A percentile compares a stretch with the other conserved stretches of the same genome.
These are phyloP conservation scores for Notothenia rossii DNA, from an alignment of 2,113 vertebrate genomes.

Conservation along the genomic window DNA sequence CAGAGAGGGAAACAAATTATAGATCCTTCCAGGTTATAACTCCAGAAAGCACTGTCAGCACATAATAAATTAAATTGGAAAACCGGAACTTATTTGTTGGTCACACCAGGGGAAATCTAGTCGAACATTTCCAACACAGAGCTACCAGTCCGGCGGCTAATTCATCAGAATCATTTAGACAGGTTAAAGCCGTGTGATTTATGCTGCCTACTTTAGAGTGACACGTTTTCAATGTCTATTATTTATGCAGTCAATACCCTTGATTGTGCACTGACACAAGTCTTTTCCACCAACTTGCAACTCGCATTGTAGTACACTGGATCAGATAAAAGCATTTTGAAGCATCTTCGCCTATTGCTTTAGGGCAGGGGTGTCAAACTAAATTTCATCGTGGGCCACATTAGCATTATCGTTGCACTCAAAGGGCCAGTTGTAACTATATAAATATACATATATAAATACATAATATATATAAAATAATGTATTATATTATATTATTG, in stretches of 20 bases:
- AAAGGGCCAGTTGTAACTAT: too few relatives aligned
- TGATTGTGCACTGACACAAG: background rate
- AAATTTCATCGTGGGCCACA: too few relatives aligned
- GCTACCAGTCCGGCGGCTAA: background rate
- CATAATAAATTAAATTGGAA: conserved; percentile 44
- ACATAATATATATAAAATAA: too few relatives aligned
- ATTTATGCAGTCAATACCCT: conserved; percentile 10
- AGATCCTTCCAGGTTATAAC: conserved; percentile 38
- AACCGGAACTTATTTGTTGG: conserved; percentile 37
- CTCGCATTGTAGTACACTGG: background rate
- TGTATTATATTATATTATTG: too few relatives aligned
- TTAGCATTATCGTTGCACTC: too few relatives aligned
- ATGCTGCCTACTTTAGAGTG: conserved; percentile 25
- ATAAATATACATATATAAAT: too few relatives aligned
- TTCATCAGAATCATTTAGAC: conserved; percentile 35
- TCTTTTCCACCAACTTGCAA: background rate
- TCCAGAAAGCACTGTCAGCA: conserved; percentile 66
- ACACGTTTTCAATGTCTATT: conserved; percentile 35
- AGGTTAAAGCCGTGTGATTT: conserved; percentile 34
- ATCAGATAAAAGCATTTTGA: conserved; percentile 30
- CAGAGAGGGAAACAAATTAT: conserved; percentile 37
- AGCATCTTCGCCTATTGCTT: conserved; percentile 34
- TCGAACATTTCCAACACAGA: conserved; percentile 8
- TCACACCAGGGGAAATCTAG: conserved; percentile 46
- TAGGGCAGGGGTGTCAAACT: background rate